A percentile compares a stretch with the other conserved stretches of the same genome.
These are phyloP conservation scores for Ophion slaviceki DNA, from an alignment of 2,888 invertebrate genomes.

Conservation along the genomic window DNA sequence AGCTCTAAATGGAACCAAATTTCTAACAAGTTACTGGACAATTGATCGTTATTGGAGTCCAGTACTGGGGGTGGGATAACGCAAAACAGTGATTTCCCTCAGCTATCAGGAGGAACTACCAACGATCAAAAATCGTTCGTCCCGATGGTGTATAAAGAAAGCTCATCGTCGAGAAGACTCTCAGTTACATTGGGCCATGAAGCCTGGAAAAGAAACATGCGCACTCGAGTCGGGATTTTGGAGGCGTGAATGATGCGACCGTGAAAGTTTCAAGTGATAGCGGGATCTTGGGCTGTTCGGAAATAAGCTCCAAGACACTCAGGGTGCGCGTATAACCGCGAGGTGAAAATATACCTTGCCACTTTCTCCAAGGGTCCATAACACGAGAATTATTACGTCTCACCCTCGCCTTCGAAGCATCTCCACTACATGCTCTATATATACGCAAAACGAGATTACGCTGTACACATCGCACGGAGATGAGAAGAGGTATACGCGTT, in stretches of 20 bases:
- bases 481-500: background rate
- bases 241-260: constrained; percentile 61
- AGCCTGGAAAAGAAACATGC: constrained; percentile 17
- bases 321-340: background rate
- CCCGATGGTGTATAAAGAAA: constrained; percentile 29
- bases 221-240: constrained; percentile 56
- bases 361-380: constrained; percentile 58
- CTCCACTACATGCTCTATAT: constrained; percentile 27
- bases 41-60: too few relatives aligned
- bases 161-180: constrained; percentile 17
- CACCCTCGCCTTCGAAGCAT: constrained; percentile 34
- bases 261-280: constrained; percentile 67
- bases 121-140: too few relatives aligned
- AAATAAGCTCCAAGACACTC: constrained; percentile 29
- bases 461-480: constrained; percentile 6
- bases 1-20: too few relatives aligned
- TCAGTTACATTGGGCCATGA: background rate
- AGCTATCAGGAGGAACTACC: background rate
- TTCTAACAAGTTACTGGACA: too few relatives aligned
- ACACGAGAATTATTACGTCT: constrained; percentile 63
- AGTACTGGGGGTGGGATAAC: too few relatives aligned
- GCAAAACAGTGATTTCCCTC: too few relatives aligned
- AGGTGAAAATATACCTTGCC: constrained; percentile 44
- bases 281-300: constrained; percentile 36
- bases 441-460: constrained; percentile 43